Conservation (phyloP, 2,113 vertebrate species). For the Lipotes vexillifer region DNA sequence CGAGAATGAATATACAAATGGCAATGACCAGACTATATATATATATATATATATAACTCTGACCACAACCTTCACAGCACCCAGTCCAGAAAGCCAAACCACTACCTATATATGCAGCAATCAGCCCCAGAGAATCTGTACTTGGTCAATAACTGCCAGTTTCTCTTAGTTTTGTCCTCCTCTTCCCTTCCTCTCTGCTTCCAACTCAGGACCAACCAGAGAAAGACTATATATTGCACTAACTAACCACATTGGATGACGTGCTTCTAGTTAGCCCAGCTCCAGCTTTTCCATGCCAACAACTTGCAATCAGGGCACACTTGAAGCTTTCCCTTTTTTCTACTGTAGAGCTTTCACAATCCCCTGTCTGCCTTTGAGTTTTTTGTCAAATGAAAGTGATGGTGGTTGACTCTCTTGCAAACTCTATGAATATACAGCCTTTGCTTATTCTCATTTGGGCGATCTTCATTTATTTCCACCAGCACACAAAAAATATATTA, state of each 20-base stretch:
- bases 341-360: not conserved
- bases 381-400: not conserved
- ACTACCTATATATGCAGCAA: not conserved
- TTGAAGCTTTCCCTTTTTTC: not conserved
- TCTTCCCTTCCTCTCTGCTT: not conserved
- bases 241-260: not conserved
- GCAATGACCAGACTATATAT: not conserved
- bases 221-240: not conserved
- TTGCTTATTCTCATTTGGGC: not conserved
- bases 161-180: not conserved
- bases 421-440: not conserved
- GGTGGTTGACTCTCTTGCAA: not conserved
- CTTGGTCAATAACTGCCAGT: not conserved
- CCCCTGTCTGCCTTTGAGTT: not conserved
- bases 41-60: not conserved
- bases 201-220: not conserved
- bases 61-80: not conserved
- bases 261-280: not conserved
- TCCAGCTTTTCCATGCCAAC: not conserved
- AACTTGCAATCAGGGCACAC: rapidly evolving
- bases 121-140: not conserved
- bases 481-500: not conserved
- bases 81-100: not conserved
- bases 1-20: not conserved
- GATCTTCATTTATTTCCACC: not conserved